phyloP scores from a whole-genome alignment of 2,113 vertebrate genomes.

The Ursus arctos region DNA sequence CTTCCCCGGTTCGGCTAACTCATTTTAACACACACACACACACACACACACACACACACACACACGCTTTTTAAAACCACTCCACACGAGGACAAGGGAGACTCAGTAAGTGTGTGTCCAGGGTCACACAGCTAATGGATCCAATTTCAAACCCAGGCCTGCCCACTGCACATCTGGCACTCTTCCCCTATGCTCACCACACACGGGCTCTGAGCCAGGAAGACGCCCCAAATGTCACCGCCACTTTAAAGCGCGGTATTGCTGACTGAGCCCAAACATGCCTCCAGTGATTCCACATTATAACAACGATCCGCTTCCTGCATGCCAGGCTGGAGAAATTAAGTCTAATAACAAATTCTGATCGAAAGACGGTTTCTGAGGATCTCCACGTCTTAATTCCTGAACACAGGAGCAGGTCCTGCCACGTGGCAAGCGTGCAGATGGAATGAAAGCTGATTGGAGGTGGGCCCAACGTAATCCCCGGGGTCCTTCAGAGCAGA shows the following conservation, averaged over 20 bases:
- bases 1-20: not conserved
- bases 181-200: not conserved
- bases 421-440: accelerated
- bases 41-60: not conserved
- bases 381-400: accelerated
- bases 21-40: not conserved
- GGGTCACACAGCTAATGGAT: accelerated
- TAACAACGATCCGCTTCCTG: not conserved
- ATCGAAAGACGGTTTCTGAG: not conserved
- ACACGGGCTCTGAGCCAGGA: too few relatives aligned
- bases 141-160: not conserved
- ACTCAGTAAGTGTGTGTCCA: not conserved
- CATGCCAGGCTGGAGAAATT: not conserved
- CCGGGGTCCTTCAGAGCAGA: too few relatives aligned
- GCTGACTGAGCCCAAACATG: not conserved
- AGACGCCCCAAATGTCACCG: too few relatives aligned
- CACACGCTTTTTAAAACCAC: not conserved
- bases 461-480: accelerated
- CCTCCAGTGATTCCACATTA: not conserved
- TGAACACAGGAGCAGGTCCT: accelerated
- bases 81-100: not conserved
- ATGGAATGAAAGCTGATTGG: not conserved
- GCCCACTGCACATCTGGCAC: accelerated
- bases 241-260: accelerated
- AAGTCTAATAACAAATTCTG: not conserved